Conservation (phyloP, 2,797 vertebrate species). For the Ceyx erithaca region DNA sequence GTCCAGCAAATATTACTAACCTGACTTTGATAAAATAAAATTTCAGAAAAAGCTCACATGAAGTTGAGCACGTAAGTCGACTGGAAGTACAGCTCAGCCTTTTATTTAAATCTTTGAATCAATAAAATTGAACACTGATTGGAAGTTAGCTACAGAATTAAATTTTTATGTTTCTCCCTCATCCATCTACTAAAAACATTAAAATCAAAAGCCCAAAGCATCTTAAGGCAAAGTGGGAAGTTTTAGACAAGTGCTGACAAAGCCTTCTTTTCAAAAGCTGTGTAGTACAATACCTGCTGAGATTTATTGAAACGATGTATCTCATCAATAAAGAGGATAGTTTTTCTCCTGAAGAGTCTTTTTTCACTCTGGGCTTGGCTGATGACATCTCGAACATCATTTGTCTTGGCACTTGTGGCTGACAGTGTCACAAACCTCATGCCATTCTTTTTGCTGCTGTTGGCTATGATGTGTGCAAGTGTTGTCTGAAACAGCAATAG, state of each 20-base stretch:
- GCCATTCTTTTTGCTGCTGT: conserved; percentile 86
- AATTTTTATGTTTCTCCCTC: not conserved
- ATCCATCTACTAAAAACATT: not conserved
- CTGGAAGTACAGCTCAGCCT: not conserved
- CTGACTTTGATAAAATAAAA: not conserved
- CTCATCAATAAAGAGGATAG: conserved; percentile 96
- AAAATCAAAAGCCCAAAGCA: not conserved
- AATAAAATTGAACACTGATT: not conserved
- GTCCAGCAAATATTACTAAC: not conserved
- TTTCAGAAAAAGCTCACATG: not conserved
- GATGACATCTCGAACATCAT: conserved; percentile 94
- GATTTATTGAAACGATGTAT: conserved; percentile 98
- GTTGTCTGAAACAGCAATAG: conserved; percentile 86
- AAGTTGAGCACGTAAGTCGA: not conserved
- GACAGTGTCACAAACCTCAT: conserved; percentile 90
- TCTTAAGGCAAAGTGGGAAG: not conserved
- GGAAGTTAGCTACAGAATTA: not conserved
- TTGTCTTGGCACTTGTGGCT: conserved; percentile 90
- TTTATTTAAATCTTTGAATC: not conserved
- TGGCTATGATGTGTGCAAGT: conserved; percentile 94
- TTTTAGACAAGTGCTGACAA: not conserved
- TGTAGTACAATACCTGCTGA: conserved; percentile 87
- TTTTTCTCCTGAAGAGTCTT: conserved; percentile 93
- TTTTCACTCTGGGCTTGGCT: conserved; percentile 95
- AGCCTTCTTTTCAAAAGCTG: not conserved